phyloP scores from a whole-genome alignment of 2,888 invertebrate genomes.

The Atethmia centrago region DNA sequence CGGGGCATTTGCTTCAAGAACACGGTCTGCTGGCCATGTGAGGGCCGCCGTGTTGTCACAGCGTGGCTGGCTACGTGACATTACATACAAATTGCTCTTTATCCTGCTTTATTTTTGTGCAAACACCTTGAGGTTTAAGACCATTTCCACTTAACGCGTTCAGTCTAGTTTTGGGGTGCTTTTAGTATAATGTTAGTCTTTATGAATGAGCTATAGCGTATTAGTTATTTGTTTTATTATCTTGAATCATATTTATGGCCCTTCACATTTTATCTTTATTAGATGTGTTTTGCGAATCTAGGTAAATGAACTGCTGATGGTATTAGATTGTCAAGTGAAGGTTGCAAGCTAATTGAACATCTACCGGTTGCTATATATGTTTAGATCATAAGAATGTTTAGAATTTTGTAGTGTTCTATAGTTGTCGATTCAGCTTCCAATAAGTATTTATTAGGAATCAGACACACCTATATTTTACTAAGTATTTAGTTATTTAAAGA shows the following conservation, averaged over 20 bases:
- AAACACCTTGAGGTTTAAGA: slow-evolving; percentile 77
- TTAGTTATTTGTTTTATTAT: slow-evolving; percentile 19
- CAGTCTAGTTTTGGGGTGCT: slow-evolving; percentile 49
- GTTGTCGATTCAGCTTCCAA: background rate
- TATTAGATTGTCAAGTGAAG: slow-evolving; percentile 22
- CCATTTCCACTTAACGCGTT: slow-evolving; percentile 66
- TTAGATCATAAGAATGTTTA: slow-evolving; percentile 3
- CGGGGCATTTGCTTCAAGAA: slow-evolving; percentile 78
- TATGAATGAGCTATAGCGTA: background rate
- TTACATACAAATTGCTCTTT: slow-evolving; percentile 77
- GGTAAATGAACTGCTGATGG: slow-evolving; percentile 6
- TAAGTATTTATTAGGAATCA: background rate
- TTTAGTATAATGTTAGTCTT: slow-evolving; percentile 21
- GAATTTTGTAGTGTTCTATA: background rate
- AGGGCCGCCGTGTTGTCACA: slow-evolving; percentile 80
- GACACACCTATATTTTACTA: background rate
- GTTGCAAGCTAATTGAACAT: slow-evolving; percentile 5
- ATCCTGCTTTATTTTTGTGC: slow-evolving; percentile 75
- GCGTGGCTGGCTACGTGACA: slow-evolving; percentile 79
- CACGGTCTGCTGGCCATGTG: slow-evolving; percentile 74
- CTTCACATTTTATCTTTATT: slow-evolving; percentile 2
- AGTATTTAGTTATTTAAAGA: slow-evolving; percentile 10
- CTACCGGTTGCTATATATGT: background rate
- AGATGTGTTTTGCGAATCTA: slow-evolving; percentile 6
- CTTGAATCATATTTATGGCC: slow-evolving; percentile 16